Evolutionary conservation across 1,140 invertebrate species (phyloP).

Genomic region (Asobara japonica): DNA sequence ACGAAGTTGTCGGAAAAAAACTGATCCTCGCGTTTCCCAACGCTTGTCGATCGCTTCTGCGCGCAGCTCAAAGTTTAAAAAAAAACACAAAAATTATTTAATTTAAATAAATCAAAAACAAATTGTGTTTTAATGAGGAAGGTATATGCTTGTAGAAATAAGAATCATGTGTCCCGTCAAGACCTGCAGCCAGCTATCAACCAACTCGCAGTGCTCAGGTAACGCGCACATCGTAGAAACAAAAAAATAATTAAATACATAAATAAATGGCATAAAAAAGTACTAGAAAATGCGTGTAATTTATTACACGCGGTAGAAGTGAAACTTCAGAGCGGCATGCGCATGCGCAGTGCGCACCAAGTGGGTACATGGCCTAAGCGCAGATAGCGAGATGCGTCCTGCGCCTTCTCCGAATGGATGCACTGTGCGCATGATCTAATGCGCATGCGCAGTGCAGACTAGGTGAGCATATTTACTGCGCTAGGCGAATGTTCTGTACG

Average conservation of each 20-base stretch:
- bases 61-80: slow-evolving; percentile 13
- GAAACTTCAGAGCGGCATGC: too few relatives aligned
- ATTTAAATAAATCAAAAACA: slow-evolving; percentile 39
- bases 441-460: too few relatives aligned
- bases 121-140: slow-evolving; percentile 53
- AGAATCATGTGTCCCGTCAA: slow-evolving; percentile 78
- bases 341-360: too few relatives aligned
- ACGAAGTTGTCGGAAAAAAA: background rate
- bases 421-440: too few relatives aligned
- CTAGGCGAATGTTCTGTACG: too few relatives aligned
- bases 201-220: slow-evolving; percentile 77
- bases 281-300: too few relatives aligned
- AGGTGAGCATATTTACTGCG: too few relatives aligned
- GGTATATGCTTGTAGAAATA: slow-evolving; percentile 71
- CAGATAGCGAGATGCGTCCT: too few relatives aligned
- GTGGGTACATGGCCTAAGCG: too few relatives aligned
- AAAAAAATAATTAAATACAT: slow-evolving; percentile 18
- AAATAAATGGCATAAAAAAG: too few relatives aligned
- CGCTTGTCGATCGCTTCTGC: background rate
- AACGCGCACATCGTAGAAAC: slow-evolving; percentile 55
- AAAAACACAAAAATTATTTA: slow-evolving; percentile 29
- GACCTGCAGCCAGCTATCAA: slow-evolving; percentile 75
- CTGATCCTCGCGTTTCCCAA: slow-evolving; percentile 19
- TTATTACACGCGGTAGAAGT: too few relatives aligned
- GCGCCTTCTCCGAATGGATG: too few relatives aligned